Percentiles rank a stretch among this genome's conserved stretches.
These are phyloP conservation scores for Pemphredon lugubris DNA, from an alignment of 2,888 invertebrate species.

Conservation along the genomic window DNA sequence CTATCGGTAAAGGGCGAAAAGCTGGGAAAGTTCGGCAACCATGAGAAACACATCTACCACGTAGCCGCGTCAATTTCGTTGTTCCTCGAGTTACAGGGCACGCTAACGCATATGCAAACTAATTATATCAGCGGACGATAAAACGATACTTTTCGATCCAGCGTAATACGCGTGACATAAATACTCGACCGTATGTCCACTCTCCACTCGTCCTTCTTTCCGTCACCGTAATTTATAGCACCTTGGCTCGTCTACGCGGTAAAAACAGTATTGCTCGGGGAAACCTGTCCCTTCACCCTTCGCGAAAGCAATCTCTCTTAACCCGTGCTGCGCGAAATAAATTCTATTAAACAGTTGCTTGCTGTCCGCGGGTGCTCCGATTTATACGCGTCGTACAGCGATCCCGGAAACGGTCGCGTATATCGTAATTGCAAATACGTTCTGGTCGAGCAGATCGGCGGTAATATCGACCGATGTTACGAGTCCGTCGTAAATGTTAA, in stretches of 20 bases:
- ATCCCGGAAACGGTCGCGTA: neutral
- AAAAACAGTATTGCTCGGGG: slow-evolving; percentile 18
- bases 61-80: too few relatives aligned
- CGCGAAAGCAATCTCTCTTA: slow-evolving; percentile 35
- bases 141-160: neutral
- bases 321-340: slow-evolving; percentile 29
- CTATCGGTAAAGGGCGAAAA: too few relatives aligned
- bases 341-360: slow-evolving; percentile 34
- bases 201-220: slow-evolving; percentile 1
- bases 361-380: slow-evolving; percentile 27
- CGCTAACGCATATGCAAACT: too few relatives aligned
- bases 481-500: neutral
- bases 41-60: too few relatives aligned
- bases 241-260: slow-evolving; percentile 4
- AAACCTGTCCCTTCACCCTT: slow-evolving; percentile 8
- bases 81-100: too few relatives aligned
- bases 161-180: too few relatives aligned
- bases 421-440: slow-evolving; percentile 9
- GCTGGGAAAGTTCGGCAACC: too few relatives aligned
- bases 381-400: slow-evolving; percentile 11
- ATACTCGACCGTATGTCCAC: slow-evolving; percentile 3
- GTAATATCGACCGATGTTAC: neutral
- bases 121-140: neutral
- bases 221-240: slow-evolving; percentile 34
- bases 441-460: neutral